phyloP scores from a whole-genome alignment of 2,113 vertebrate genomes.

The Periophthalmodon schlosseri region DNA sequence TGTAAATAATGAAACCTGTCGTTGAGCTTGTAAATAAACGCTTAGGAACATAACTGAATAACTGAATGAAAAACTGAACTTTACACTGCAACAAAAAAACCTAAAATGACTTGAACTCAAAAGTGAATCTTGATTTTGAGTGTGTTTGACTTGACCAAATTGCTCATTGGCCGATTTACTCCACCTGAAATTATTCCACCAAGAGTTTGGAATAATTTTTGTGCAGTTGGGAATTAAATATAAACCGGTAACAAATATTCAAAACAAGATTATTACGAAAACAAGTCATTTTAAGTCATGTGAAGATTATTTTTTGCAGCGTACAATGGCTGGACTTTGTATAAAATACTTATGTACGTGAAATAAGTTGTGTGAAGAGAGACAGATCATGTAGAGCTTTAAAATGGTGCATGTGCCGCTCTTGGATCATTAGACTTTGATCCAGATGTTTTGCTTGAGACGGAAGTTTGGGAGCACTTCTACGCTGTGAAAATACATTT shows the following conservation, averaged over 20 bases:
- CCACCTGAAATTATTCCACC: too few relatives aligned
- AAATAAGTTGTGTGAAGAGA: not conserved
- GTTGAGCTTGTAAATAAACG: slow-evolving; percentile 65
- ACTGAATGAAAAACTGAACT: slow-evolving; percentile 26
- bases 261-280: not conserved
- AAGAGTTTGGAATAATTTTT: too few relatives aligned
- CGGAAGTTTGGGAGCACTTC: slow-evolving; percentile 14
- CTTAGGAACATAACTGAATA: slow-evolving; percentile 51
- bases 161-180: too few relatives aligned
- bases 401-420: not conserved
- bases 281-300: not conserved
- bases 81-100: not conserved
- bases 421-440: not conserved
- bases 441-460: not conserved
- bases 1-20: slow-evolving; percentile 60
- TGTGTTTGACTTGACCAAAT: too few relatives aligned
- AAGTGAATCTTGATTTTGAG: too few relatives aligned
- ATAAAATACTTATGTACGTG: not conserved
- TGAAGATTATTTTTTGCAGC: not conserved
- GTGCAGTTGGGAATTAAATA: not conserved
- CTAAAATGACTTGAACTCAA: not conserved
- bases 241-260: not conserved
- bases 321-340: not conserved
- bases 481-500: not conserved
- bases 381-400: not conserved